phyloP scores from a whole-genome alignment of 2,888 invertebrate genomes.

The Drosophila mimetica region DNA sequence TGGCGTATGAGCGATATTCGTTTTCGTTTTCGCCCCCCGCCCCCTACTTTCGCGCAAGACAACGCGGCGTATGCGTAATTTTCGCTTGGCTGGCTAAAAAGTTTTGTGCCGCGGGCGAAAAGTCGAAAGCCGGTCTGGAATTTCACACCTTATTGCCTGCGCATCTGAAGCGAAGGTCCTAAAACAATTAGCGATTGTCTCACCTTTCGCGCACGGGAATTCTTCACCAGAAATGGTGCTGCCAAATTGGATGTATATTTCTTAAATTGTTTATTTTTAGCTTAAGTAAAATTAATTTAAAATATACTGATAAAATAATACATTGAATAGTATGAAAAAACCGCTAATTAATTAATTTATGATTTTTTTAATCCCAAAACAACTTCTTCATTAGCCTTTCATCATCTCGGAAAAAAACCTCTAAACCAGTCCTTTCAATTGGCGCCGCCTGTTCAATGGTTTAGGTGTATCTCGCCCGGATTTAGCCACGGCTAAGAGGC shows the following conservation, averaged over 20 bases:
- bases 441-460: conserved; percentile 68
- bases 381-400: background rate
- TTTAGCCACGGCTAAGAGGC: too few relatives aligned
- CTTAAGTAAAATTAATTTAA: background rate
- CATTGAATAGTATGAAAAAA: too few relatives aligned
- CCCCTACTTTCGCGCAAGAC: conserved; percentile 57
- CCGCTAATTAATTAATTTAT: too few relatives aligned
- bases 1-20: conserved; percentile 71
- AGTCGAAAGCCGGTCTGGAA: conserved; percentile 68
- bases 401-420: background rate
- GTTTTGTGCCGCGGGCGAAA: conserved; percentile 36
- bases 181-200: conserved; percentile 70
- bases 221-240: background rate
- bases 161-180: conserved; percentile 51
- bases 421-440: conserved; percentile 48
- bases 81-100: conserved; percentile 49
- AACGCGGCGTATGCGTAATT: conserved; percentile 75
- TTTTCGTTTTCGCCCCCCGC: conserved; percentile 40
- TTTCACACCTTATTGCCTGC: conserved; percentile 77
- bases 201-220: background rate
- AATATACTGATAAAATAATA: background rate
- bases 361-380: background rate
- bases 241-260: background rate
- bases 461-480: conserved; percentile 43
- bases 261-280: too few relatives aligned